These are phyloP conservation scores for Drosophila burlai DNA, from an alignment of 1,140 invertebrate genomes.

Conservation along the genomic window DNA sequence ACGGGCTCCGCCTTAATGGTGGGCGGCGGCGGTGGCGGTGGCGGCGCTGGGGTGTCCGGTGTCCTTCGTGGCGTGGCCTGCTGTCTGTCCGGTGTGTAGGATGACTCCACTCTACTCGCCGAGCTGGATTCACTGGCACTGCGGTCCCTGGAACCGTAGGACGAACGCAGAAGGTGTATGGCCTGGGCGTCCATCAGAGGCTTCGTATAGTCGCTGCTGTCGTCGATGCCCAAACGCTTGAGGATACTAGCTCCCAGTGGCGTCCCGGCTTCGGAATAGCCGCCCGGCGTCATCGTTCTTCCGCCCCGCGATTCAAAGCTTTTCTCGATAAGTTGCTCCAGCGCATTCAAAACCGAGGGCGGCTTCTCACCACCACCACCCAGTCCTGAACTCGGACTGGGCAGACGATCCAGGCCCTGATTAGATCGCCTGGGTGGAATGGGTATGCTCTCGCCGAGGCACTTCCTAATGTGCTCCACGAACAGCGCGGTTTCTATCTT, in stretches of 20 bases:
- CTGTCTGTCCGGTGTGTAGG: slow-evolving; percentile 89
- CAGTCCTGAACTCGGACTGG: slow-evolving; percentile 86
- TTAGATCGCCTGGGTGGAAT: slow-evolving; percentile 81
- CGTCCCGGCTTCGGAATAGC: slow-evolving; percentile 86
- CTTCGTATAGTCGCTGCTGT: slow-evolving; percentile 96
- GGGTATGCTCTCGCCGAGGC: slow-evolving; percentile 90
- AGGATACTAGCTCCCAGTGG: slow-evolving; percentile 95
- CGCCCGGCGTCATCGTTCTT: slow-evolving; percentile 47
- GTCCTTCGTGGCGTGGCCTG: slow-evolving; percentile 90
- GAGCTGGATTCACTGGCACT: slow-evolving; percentile 95
- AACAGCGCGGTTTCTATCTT: slow-evolving; percentile 97
- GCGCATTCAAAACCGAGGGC: slow-evolving; percentile 96
- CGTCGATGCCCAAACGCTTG: slow-evolving; percentile 96
- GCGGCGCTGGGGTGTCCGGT: slow-evolving; percentile 86
- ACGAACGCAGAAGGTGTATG: slow-evolving; percentile 91
- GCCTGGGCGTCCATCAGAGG: slow-evolving; percentile 94
- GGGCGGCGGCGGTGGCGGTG: slow-evolving; percentile 40
- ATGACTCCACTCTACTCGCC: slow-evolving; percentile 90
- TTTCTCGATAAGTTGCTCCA: slow-evolving; percentile 98
- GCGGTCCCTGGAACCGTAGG: slow-evolving; percentile 90
- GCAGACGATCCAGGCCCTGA: slow-evolving; percentile 79
- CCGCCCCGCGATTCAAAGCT: slow-evolving; percentile 95
- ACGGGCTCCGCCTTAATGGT: slow-evolving; percentile 73
- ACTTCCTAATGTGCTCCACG: slow-evolving; percentile 96
- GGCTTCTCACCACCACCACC: slow-evolving; percentile 85